phyloP scores from a whole-genome alignment of 2,888 invertebrate genomes.

The Pseudococcus jackbeardsleyi region DNA sequence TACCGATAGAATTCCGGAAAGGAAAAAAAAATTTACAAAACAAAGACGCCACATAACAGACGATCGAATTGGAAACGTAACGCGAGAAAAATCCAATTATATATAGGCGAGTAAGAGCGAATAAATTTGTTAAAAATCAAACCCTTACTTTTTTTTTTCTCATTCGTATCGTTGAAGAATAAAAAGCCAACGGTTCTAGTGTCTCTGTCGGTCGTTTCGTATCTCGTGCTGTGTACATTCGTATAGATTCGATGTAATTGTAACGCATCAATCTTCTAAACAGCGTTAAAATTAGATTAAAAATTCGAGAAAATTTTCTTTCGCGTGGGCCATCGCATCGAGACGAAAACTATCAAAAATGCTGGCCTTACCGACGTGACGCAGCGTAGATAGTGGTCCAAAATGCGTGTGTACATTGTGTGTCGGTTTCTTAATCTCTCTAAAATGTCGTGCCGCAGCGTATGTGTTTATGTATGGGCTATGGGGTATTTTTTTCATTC shows the following conservation, averaged over 20 bases:
- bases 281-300: background rate
- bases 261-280: background rate
- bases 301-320: background rate
- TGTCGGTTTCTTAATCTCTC: background rate
- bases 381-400: background rate
- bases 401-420: background rate
- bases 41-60: background rate
- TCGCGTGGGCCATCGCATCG: background rate
- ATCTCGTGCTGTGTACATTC: background rate
- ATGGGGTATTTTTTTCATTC: background rate
- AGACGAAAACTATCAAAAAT: background rate
- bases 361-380: background rate
- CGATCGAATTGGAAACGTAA: background rate
- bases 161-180: background rate
- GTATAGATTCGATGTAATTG: background rate
- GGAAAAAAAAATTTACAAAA: background rate
- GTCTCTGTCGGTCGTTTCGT: background rate
- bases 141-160: background rate
- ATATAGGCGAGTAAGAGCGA: background rate
- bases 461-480: background rate
- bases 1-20: background rate
- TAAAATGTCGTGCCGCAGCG: background rate
- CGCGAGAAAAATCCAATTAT: slow-evolving; percentile 24
- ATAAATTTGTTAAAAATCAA: slow-evolving; percentile 28
- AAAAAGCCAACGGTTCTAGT: background rate